Evolutionary conservation across 2,113 vertebrate genomes (phyloP).

Genomic region (Tylochromis polylepis): DNA sequence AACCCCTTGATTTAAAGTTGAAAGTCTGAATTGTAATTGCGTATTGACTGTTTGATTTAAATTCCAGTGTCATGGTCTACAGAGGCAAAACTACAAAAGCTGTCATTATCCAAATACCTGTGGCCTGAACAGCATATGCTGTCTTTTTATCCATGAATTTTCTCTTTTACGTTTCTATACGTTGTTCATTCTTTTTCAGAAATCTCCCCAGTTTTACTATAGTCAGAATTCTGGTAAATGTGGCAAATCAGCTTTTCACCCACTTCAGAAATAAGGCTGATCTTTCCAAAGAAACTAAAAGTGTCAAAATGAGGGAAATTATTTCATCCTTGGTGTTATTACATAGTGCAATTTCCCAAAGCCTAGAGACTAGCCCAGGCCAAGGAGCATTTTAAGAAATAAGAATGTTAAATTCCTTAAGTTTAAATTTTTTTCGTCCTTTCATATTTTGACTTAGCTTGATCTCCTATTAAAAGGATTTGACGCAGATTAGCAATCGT

Average conservation of each 20-base stretch:
- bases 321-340: not conserved
- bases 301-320: not conserved
- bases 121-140: not conserved
- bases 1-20: not conserved
- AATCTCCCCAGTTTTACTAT: not conserved
- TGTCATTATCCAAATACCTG: not conserved
- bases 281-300: not conserved
- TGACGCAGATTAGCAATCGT: not conserved
- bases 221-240: not conserved
- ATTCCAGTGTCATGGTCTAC: not conserved
- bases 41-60: not conserved
- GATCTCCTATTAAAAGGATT: conserved; percentile 2
- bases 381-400: not conserved
- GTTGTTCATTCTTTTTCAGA: not conserved
- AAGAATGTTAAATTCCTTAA: not conserved
- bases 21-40: not conserved
- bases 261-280: not conserved
- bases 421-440: not conserved
- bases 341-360: not conserved
- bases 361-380: not conserved
- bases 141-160: not conserved
- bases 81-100: not conserved
- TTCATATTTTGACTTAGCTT: not conserved
- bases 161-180: not conserved
- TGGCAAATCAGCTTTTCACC: not conserved